These are phyloP conservation scores for Poecilia wingei DNA, from an alignment of 2,797 vertebrate species.

Conservation along the genomic window DNA sequence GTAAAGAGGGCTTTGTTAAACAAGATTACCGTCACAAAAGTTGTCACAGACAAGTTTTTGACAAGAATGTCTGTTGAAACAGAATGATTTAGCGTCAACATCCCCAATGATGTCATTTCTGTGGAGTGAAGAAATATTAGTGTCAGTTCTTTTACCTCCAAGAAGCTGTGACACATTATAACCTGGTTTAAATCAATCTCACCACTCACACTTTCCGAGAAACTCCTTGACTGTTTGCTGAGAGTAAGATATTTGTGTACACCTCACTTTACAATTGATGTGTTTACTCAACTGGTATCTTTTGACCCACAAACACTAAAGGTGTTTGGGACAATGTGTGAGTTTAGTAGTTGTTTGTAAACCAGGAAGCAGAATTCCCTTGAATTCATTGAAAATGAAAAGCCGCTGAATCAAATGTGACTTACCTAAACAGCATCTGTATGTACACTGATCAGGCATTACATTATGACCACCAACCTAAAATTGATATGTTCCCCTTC, in stretches of 20 bases:
- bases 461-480: constrained; percentile 11
- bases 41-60: constrained; percentile 49
- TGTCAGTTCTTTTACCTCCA: constrained; percentile 62
- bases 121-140: constrained; percentile 50
- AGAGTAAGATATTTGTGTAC: constrained; percentile 37
- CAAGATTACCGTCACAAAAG: constrained; percentile 18
- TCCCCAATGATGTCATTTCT: constrained; percentile 52
- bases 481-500: not conserved
- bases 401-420: constrained; percentile 54
- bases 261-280: constrained; percentile 21
- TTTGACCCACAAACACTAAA: constrained; percentile 48
- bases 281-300: constrained; percentile 29
- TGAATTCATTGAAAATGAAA: constrained; percentile 69
- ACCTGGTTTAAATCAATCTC: constrained; percentile 68
- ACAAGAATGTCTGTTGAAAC: constrained; percentile 46
- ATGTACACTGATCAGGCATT: constrained; percentile 24
- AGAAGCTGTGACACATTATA: constrained; percentile 40
- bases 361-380: constrained; percentile 56
- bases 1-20: constrained; percentile 23
- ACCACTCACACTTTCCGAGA: constrained; percentile 55
- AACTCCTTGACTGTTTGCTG: constrained; percentile 50
- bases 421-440: constrained; percentile 45
- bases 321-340: constrained; percentile 39
- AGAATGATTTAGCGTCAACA: constrained; percentile 46
- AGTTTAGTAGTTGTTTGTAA: constrained; percentile 58